Percentiles rank a stretch among this genome's conserved stretches.
Conservation (phyloP, 2,113 vertebrate genomes). For the Plectropomus leopardus region DNA sequence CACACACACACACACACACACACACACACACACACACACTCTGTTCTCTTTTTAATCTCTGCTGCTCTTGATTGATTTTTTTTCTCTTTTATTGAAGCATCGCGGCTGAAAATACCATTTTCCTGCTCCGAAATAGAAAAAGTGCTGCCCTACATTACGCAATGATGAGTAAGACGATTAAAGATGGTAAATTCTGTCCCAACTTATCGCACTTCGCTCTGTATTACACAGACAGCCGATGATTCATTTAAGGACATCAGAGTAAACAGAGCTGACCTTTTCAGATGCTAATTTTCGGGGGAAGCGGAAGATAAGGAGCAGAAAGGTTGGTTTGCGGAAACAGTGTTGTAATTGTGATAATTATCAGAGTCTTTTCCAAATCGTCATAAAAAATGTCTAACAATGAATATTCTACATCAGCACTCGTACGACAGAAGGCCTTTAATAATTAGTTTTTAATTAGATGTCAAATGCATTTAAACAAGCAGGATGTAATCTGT, state of each 20-base stretch:
- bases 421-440: too few relatives aligned
- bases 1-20: background rate
- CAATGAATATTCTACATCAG: too few relatives aligned
- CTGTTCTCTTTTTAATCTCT: background rate
- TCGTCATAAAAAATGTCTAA: too few relatives aligned
- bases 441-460: too few relatives aligned
- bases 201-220: background rate
- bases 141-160: background rate
- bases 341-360: too few relatives aligned
- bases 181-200: background rate
- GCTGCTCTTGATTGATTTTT: background rate
- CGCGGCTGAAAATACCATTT: slow-evolving; percentile 2
- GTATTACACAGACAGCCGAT: background rate
- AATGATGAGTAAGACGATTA: background rate
- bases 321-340: background rate
- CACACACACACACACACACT: slow-evolving; percentile 13
- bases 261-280: slow-evolving; percentile 38
- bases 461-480: too few relatives aligned
- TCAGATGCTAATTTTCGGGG: slow-evolving; percentile 1
- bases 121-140: background rate
- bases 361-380: too few relatives aligned
- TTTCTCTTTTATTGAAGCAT: background rate
- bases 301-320: background rate
- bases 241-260: slow-evolving; percentile 2
- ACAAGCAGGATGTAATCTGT: too few relatives aligned